Evolutionary conservation across 2,888 invertebrate genomes (phyloP), one percentile per base, ranked within the genome.

Genomic region (Candidula unifasciata): DNA sequence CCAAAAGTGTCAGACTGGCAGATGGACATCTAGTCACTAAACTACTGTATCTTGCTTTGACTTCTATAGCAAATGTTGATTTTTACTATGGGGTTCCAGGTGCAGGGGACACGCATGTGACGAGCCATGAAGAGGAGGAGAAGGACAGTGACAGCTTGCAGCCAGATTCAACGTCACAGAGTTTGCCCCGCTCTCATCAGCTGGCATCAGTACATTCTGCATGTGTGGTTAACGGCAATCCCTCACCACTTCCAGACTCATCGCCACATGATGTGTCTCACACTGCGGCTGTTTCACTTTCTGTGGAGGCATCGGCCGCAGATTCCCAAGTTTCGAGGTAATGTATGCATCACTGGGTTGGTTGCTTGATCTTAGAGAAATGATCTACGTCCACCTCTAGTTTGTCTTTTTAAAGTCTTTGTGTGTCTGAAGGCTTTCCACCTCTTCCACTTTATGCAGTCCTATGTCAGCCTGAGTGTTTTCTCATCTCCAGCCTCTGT

Each of bases 291-390:
- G 68, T 60, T 35, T 54, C 71, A 37, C 27, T 57, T 27, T 37
- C 35, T 27, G 57, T 52, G 80, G 69, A 52, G 44, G 71, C 85
- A 64, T 30, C n/a, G 6, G 66, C 35, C n/a, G 33, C 68, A 30
- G 77, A 81, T 82, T 54, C 79, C 73, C 78, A 77, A 27, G 80
- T 85, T 27, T 37, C 73, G 37, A 84, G 84, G 84, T 84, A 82
- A 10, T 73, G 8, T 73, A n/a, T 44, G 10, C 10, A 69, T 16
- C 8, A n/a, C 10, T 69, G 66, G 0, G 5, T 60, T 60, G 24
- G 21, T 60, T 60, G 21, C 44, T 44, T 13, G 44, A 44, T 44
- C 44, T 1, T 1, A 1, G 44, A 10, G 8, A 44, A n/a, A n/a
- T n/a, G n/a, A n/a, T 44, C 44, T 44, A 1, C 13, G 44, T n/a